Evolutionary conservation across 2,113 vertebrate genomes (phyloP), one percentile per base, ranked within the genome.

Genomic region (Phalacrocorax brasilianus): DNA sequence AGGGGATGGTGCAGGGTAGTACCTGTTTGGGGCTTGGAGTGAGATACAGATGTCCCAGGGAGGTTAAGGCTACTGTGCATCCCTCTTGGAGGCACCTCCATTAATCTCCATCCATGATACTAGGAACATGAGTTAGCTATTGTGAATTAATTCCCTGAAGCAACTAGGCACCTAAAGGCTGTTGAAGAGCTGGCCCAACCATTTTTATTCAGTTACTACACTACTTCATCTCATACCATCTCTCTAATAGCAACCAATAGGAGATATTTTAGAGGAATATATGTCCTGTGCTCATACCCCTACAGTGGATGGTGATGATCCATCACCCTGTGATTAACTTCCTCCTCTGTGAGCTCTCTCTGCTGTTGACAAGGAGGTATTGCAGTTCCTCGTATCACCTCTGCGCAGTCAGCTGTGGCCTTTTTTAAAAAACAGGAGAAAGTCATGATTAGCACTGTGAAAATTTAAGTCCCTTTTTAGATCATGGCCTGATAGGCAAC

Each of bases 301-400:
- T 71, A 4, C 17, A 9, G 33, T 15, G 52, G 22, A 23, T 42
- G 44, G 32, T 59, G 47, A 70, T 58, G 59, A 50, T 38, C 59
- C 33, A 24, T 73, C 68, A 42, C 28, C 23, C 65, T 72, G 30
- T 30, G 44, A 56, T 53, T 56, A 55, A 28, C 47, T 95, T 96
- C 85, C 66, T 95, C 70, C 96, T 79, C 87, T 50, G 0, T 76
- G 95, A 95, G 95, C 96, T 97, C 95, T 95, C 97, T 93, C 95
- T 97, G 79, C 90, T 94, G 96, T 94, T 91, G 55, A 33, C 20
- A 62, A 44, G 30, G 12, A 58, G 85, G 82, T 68, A 94, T 71
- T 95, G 85, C 89, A 95, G 40, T 38, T 70, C 56, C 35, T 62
- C 9, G 0, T 45, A 50, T 49, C 68, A 32, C 47, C 33, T 67